phyloP scores from a whole-genome alignment of 2,888 invertebrate genomes.

The Eupelmus urozonus region DNA sequence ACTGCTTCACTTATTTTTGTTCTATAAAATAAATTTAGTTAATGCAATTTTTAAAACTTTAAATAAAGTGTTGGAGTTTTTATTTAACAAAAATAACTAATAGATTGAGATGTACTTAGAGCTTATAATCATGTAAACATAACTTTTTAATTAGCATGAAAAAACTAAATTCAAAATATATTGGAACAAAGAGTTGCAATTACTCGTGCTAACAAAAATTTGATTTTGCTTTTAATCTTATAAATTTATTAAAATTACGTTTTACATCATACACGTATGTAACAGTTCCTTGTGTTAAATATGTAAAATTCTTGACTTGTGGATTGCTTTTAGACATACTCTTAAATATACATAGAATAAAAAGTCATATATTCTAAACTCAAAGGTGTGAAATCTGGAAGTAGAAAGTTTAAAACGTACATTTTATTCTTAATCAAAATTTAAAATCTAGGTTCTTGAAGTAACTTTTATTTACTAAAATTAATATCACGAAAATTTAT shows the following conservation, averaged over 20 bases:
- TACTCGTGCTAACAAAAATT: conserved; percentile 14
- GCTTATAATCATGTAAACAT: too few species aligned
- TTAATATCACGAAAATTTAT: too few species aligned
- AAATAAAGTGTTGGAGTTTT: conserved; percentile 25
- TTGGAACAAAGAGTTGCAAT: conserved; percentile 16
- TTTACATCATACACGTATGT: conserved; percentile 27
- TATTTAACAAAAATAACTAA: conserved; percentile 36
- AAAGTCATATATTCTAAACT: too few species aligned
- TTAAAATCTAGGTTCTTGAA: too few species aligned
- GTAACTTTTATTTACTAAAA: too few species aligned
- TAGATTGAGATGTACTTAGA: too few species aligned
- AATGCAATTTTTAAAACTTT: conserved; percentile 39
- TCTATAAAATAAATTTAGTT: conserved; percentile 29
- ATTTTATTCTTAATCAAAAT: too few species aligned
- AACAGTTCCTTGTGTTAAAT: conserved; percentile 19
- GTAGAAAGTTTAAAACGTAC: too few species aligned
- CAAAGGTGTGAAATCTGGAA: too few species aligned
- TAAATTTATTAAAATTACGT: conserved; percentile 20
- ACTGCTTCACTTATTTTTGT: conserved; percentile 25
- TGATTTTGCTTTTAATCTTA: conserved; percentile 13
- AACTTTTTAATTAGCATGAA: background rate
- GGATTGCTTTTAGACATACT: conserved; percentile 1
- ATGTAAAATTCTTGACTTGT: conserved; percentile 22
- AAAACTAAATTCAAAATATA: too few species aligned
- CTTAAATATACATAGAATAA: too few species aligned